Base-by-base conservation (phyloP, 92 coral and sea anemone genomes). In the Siderastrea radians region DNA sequence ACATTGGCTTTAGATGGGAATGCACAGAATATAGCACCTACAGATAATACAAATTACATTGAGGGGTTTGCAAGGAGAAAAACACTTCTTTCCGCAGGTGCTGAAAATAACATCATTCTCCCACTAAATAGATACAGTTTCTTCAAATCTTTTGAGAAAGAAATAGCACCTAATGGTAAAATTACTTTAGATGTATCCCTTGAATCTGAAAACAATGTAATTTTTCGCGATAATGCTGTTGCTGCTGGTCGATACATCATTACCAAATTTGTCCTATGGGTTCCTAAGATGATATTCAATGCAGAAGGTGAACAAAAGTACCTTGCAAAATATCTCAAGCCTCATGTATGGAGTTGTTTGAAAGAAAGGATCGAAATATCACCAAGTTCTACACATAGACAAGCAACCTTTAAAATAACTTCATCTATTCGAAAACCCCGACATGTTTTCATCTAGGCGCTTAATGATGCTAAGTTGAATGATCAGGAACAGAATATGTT, bases 111-210 rank as follows among this genome's bases (percentile, higher is more conserved):
- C 13, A 55, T 58, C 16, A 15, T 70, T 0, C 1, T 79, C 2
- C 88, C 91, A 7, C 43, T 88, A 14, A 88, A 88, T 1, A 62
- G 92, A 3, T 87, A 53, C 63, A 26, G 80, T 1, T 87, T 80
- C 5, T 80, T 87, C 14, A 49, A 84, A 0, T 55, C 54, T 14
- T 81, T 81, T 0, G 64, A 70, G 53, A 43, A 47, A 6, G 0
- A 80, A 59, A 19, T 80, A 5, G 38, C 38, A 26, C 38, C 38
- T 26, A 26, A 26, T 26, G 38, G 38, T 26, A 26, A 26, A 26
- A 26, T 26, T 26, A 26, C 38, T 26, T 26, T 26, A 26, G 38
- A 26, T 26, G 38, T 26, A 26, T 26, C 38, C 38, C 38, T 26
- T 26, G 38, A 26, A 26, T 26, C 38, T 26, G 38, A 26, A 0